These are phyloP conservation scores for Cryptoleucopteryx plumbea DNA, from an alignment of 2,113 vertebrate genomes.

Conservation along the genomic window DNA sequence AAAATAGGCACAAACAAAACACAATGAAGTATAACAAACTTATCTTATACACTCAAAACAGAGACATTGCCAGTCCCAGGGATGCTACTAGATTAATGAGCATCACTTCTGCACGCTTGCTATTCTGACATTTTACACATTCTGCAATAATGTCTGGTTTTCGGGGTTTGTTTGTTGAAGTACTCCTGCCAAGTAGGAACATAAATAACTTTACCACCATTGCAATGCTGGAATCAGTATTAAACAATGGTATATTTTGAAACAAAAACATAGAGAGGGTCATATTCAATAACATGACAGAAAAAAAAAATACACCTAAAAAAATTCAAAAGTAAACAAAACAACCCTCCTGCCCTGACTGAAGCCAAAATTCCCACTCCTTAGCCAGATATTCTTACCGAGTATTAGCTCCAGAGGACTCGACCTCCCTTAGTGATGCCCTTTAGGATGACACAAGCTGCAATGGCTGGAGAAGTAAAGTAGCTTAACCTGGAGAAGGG, in stretches of 20 bases:
- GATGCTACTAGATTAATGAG: not conserved
- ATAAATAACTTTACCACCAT: not conserved
- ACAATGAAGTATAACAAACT: not conserved
- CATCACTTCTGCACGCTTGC: not conserved
- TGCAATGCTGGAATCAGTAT: not conserved
- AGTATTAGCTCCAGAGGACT: not conserved
- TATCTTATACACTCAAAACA: not conserved
- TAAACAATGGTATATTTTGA: not conserved
- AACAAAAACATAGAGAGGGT: not conserved
- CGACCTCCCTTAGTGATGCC: not conserved
- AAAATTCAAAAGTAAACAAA: not conserved
- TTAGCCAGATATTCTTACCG: not conserved
- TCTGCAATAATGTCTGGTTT: not conserved
- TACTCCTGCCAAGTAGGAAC: not conserved
- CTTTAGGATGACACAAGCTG: not conserved
- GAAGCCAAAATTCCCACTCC: not conserved
- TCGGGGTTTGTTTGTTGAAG: not conserved
- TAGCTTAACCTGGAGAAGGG: not conserved
- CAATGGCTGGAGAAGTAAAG: not conserved
- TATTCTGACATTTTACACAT: not conserved
- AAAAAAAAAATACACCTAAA: not conserved
- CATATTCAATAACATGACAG: not conserved
- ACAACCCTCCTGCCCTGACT: not conserved
- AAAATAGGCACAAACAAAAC: not conserved
- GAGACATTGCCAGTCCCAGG: not conserved